Evolutionary conservation across 2,797 vertebrate species (phyloP).

Genomic region (Enteromius fasciolatus): DNA sequence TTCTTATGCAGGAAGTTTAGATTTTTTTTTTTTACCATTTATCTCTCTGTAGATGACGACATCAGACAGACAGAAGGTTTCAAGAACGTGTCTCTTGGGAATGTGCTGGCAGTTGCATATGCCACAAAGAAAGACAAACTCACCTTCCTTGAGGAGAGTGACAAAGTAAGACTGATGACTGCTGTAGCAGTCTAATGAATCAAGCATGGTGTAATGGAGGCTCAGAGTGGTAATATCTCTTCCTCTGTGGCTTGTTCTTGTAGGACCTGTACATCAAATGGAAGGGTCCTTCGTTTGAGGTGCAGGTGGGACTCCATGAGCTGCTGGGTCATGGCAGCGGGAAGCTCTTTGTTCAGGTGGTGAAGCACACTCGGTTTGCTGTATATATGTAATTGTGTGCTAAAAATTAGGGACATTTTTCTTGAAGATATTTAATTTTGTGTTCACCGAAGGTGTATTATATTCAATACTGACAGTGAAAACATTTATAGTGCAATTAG

Average conservation of each 20-base stretch:
- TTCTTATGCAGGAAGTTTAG: background rate
- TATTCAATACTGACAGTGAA: background rate
- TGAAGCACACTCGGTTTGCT: background rate
- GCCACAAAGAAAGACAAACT: conserved; percentile 87
- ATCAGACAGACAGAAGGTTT: conserved; percentile 91
- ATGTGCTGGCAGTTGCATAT: conserved; percentile 88
- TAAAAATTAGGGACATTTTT: background rate
- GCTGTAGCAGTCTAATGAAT: background rate
- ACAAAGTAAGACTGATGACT: conserved; percentile 78
- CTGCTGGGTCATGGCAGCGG: conserved; percentile 91
- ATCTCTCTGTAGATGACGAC: conserved; percentile 81
- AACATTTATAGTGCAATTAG: no score
- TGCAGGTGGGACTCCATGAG: conserved; percentile 93
- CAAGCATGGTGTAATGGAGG: background rate
- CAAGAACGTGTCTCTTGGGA: conserved; percentile 91
- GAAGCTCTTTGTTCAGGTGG: conserved; percentile 90
- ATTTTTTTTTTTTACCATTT: background rate
- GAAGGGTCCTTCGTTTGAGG: conserved; percentile 90
- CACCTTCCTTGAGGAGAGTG: conserved; percentile 87
- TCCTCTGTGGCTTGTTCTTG: background rate
- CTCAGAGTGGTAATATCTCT: background rate
- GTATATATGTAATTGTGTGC: background rate
- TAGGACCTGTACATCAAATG: conserved; percentile 89
- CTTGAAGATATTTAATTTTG: background rate
- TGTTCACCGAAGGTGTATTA: background rate